Evolutionary conservation across 2,888 invertebrate genomes (phyloP), one percentile per base, ranked within the genome.

Genomic region (Quadroppia sp.): DNA sequence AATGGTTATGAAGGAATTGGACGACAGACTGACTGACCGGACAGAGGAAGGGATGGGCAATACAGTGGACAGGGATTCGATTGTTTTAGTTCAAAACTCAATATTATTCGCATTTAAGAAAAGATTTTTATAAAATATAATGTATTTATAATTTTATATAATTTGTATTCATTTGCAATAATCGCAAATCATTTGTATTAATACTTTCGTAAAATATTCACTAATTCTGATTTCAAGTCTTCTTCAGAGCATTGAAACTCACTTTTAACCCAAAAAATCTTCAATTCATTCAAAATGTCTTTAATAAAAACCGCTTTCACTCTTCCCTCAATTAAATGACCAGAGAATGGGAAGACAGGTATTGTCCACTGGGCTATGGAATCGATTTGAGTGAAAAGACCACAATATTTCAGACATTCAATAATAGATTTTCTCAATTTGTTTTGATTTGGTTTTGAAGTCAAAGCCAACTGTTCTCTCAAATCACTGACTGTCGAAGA

Each of bases 231-330:
- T 36, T 70, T 42, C 3, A 96, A 84, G 78, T 93, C 89, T 11
- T 90, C 88, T 13, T 83, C 80, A 13, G 84, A 85, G 73, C 88
- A 83, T 80, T 87, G 84, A 81, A 91, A 97, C 80, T 91, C 87
- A 80, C 87, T 88, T 67, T 91, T 88, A 30, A 90, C 88, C 96
- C 96, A 97, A 77, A 88, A 85, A 50, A 87, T 84, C 81, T 90
- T 90, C 42, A 97, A 82, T 80, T 87, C 86, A 32, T 83, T 83
- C 75, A 94, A 82, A 17, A 92, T 88, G 17, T 82, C 80, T 0
- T 90, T 89, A 83, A 92, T 87, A 17, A 75, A 48, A 42, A 75
- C 76, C 15, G 78, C 78, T 40, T 76, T 75, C 25, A 77, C 75
- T 32, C 78, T 50, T 28, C 61, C 45, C 0, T n/a, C 50, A n/a